A percentile compares a stretch with the other conserved stretches of the same genome.
phyloP scores from a whole-genome alignment of 2,113 vertebrate species.

The Oenanthe oenanthe region DNA sequence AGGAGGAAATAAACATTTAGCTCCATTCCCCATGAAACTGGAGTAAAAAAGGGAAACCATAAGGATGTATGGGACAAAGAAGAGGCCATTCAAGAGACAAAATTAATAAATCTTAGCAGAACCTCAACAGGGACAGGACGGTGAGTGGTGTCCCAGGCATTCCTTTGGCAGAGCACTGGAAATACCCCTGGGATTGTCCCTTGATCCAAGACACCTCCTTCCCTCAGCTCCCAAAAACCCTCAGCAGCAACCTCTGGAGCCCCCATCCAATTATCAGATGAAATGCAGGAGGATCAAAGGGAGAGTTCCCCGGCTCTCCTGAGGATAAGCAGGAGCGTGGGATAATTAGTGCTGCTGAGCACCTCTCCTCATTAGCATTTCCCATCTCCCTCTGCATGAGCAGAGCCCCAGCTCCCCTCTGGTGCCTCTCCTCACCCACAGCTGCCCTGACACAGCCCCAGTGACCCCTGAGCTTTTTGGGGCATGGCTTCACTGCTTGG shows the following conservation, averaged over 20 bases:
- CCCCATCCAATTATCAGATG: slow-evolving; percentile 7
- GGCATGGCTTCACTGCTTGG: background rate
- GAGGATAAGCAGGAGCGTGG: slow-evolving; percentile 27
- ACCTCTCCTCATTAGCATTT: background rate
- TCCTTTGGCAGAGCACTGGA: background rate
- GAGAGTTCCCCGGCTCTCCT: background rate
- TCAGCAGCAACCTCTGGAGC: background rate
- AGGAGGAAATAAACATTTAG: background rate
- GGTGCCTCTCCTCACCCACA: fast-evolving
- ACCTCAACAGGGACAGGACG: background rate
- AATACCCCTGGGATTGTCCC: background rate
- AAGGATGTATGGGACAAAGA: background rate
- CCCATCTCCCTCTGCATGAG: background rate
- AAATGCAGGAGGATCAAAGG: slow-evolving; percentile 51
- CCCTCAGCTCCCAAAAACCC: background rate
- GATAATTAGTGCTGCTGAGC: slow-evolving; percentile 36
- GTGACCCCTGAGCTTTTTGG: background rate
- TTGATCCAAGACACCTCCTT: background rate
- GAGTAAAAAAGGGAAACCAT: background rate
- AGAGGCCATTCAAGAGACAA: background rate
- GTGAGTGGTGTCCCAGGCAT: background rate
- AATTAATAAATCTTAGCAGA: background rate
- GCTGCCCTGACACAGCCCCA: background rate
- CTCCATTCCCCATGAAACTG: background rate
- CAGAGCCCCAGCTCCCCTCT: background rate